Conservation (phyloP, 2,797 vertebrate species). For the Esox lucius region DNA sequence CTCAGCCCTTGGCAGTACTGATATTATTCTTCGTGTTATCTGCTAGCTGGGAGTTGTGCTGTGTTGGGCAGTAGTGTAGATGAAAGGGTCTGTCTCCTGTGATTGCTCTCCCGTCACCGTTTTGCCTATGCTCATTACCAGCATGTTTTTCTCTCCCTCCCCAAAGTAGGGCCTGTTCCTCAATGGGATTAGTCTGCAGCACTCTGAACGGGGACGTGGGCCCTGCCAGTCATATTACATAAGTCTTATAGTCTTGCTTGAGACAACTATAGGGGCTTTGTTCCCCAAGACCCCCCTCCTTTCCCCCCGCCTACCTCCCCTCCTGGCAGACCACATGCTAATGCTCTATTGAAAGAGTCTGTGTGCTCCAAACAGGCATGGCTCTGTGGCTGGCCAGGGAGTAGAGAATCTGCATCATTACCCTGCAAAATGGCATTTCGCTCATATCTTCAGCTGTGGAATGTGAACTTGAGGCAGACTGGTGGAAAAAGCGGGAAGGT, state of each 20-base stretch:
- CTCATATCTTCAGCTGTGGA: slow-evolving; percentile 61
- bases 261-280: slow-evolving; percentile 83
- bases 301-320: slow-evolving; percentile 61
- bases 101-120: slow-evolving; percentile 54
- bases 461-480: slow-evolving; percentile 55
- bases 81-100: slow-evolving; percentile 61
- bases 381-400: slow-evolving; percentile 67
- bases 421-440: slow-evolving; percentile 66
- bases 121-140: slow-evolving; percentile 51
- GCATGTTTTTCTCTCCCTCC: slow-evolving; percentile 25
- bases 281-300: slow-evolving; percentile 52
- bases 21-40: slow-evolving; percentile 45
- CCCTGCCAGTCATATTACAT: slow-evolving; percentile 82
- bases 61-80: slow-evolving; percentile 44
- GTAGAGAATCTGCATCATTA: slow-evolving; percentile 64
- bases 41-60: slow-evolving; percentile 29
- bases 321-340: slow-evolving; percentile 72
- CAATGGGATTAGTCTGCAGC: slow-evolving; percentile 71
- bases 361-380: slow-evolving; percentile 75
- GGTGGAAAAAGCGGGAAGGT: slow-evolving; percentile 16
- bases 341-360: slow-evolving; percentile 76
- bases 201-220: slow-evolving; percentile 69
- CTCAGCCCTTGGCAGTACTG: slow-evolving; percentile 15
- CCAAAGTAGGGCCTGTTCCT: slow-evolving; percentile 65
- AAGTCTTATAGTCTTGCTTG: slow-evolving; percentile 74